These are phyloP conservation scores for Labeo calbasu DNA, from an alignment of 2,797 vertebrate species.

Conservation along the genomic window DNA sequence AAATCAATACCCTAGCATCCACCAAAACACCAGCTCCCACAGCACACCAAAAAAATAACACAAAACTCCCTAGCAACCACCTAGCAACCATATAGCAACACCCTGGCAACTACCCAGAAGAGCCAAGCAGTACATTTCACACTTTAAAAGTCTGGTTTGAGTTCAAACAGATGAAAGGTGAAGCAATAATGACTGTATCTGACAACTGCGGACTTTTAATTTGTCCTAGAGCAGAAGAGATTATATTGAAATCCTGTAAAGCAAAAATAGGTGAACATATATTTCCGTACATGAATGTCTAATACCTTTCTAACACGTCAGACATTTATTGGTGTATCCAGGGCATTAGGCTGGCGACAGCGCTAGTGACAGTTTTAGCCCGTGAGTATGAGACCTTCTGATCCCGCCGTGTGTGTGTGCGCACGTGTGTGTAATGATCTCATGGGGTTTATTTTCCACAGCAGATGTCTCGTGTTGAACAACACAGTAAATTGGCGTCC, in stretches of 20 bases:
- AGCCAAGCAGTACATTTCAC: neutral
- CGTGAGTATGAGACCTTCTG: conserved; percentile 41
- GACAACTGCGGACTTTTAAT: conserved; percentile 20
- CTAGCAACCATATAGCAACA: neutral
- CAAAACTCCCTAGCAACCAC: too few species aligned
- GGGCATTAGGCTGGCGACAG: conserved; percentile 57
- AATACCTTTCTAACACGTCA: conserved; percentile 47
- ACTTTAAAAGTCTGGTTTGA: neutral
- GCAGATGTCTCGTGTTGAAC: conserved; percentile 62
- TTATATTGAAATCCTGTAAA: conserved; percentile 24
- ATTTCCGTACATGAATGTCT: conserved; percentile 23
- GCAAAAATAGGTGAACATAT: conserved; percentile 42
- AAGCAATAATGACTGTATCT: conserved; percentile 7
- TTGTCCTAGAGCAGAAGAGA: conserved; percentile 23
- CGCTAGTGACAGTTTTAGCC: conserved; percentile 46
- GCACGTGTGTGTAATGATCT: conserved; percentile 47
- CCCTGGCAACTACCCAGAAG: neutral
- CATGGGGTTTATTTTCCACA: conserved; percentile 60
- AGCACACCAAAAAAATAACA: neutral
- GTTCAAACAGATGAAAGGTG: neutral
- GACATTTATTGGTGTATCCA: conserved; percentile 48
- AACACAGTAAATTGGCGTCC: conserved; percentile 58
- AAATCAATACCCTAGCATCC: neutral
- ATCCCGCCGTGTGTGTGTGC: conserved; percentile 35
- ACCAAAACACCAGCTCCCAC: neutral